Evolutionary conservation across 2,113 vertebrate genomes (phyloP), one percentile per base, ranked within the genome.

Genomic region (Cnemophilus loriae): DNA sequence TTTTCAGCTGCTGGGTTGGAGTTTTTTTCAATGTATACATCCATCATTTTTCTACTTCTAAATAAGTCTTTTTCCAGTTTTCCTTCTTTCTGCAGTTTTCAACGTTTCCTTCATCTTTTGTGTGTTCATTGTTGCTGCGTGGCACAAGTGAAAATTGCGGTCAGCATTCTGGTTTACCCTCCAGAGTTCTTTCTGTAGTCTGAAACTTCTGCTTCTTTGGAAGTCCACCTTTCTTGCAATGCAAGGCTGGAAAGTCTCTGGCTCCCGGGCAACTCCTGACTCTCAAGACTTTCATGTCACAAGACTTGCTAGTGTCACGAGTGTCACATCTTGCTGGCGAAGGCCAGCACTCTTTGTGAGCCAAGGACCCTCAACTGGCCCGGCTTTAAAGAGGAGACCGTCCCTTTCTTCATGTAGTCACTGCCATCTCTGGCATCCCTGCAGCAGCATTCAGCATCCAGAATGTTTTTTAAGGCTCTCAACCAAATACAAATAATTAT

Each of bases 341-440:
- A 42, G 39, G 10, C 14, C 71, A 57, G n/a, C 26, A 14, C 9
- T 7, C 17, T 18, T 8, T 2, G 1, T 39, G 39, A 84, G 32
- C 17, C n/a, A 37, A 65, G 28, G 30, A 65, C 14, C 11, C 17
- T 27, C 26, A 32, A 2, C 22, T 57, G 33, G 21, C 11, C 15
- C 84, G 39, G 5, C 16, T 50, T 84, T 63, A 60, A 26, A 33
- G 15, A 27, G 12, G 8, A 68, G 12, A 35, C 3, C 0, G 0
- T 59, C 16, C 26, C 20, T 64, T 92, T 57, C 19, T 83, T 77
- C 63, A 22, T 1, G 1, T 6, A 74, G 12, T 37, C 3, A 1
- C 50, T 73, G 19, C 26, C 17, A 46, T 33, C 28, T 50, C 18
- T 0, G 0, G 13, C 8, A 20, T 53, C 37, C n/a, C 42, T 2